Base-by-base conservation (phyloP, 1,140 invertebrate genomes). In the Heterodera carotae region DNA sequence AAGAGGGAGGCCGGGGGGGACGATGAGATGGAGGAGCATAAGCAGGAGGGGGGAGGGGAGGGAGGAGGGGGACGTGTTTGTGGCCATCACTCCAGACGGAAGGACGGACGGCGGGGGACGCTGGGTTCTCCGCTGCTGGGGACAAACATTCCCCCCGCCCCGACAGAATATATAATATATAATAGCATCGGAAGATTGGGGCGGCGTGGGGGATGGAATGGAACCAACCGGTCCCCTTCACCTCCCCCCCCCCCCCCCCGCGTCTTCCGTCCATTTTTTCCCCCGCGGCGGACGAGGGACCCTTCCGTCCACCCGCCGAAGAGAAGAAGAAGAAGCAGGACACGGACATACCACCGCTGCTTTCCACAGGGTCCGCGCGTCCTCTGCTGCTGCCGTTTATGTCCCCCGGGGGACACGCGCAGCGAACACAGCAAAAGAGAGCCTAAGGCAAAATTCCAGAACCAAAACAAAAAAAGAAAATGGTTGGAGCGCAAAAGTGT, bases 141-240 rank as follows among this genome's bases (percentile, higher is more conserved):
- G 48, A 22, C 48, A 53, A 53, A 53, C 48, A 53, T 53, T 53
- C 48, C 48, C 48, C 18, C 39, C 12, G 12, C 48, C 48, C 48
- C 48, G 48, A 53, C 48, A 53, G 48, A 53, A 53, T 53, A 53
- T 53, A 53, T 53, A 53, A 53, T 53, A 53, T 53, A 53, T 53
- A 53, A 53, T 53, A 53, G 48, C 48, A 53, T 53, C 15, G 48
- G 18, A 53, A 53, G 48, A 53, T 10, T 2, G 15, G 5, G 12
- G 48, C 12, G 15, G 48, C 10, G 18, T 12, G 48, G 48, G 18
- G 6, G 48, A 18, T 1, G 48, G 18, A 1, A 18, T 10, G 15
- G 48, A 4, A 18, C 12, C 12, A 53, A 53, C 48, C 48, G 48
- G 48, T 53, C 48, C 12, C 18, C 18, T 15, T 53, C 48, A 1